phyloP scores from a whole-genome alignment of 2,113 vertebrate species.

The Serinus canaria region DNA sequence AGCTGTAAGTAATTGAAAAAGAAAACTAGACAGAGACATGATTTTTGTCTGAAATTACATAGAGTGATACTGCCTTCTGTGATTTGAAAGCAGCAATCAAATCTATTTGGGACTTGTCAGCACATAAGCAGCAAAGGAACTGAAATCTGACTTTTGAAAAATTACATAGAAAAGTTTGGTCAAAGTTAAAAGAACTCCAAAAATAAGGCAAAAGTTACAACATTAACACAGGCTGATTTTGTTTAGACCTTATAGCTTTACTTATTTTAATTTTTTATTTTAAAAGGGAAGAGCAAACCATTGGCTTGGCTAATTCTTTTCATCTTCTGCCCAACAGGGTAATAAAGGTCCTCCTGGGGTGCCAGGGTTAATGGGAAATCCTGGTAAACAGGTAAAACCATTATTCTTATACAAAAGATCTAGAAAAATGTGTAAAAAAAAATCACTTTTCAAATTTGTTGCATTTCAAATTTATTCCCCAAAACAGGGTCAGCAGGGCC shows the following conservation, averaged over 20 bases:
- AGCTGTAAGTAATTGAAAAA: neutral
- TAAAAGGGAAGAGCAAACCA: neutral
- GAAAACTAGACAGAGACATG: neutral
- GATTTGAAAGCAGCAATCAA: neutral
- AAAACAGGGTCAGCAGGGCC: constrained; percentile 87
- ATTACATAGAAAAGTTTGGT: neutral
- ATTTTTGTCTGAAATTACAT: neutral
- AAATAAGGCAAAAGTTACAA: neutral
- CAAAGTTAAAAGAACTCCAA: neutral
- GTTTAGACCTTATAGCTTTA: neutral
- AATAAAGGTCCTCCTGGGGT: constrained; percentile 80
- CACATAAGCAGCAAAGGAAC: neutral
- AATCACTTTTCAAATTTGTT: neutral
- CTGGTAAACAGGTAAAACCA: constrained; percentile 86
- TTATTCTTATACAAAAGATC: neutral
- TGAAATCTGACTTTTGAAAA: neutral
- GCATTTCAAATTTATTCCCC: neutral
- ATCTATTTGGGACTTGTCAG: neutral
- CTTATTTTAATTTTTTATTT: neutral
- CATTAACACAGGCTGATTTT: neutral
- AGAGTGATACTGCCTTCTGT: neutral
- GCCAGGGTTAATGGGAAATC: constrained; percentile 86
- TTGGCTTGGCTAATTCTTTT: neutral
- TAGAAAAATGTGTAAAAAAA: neutral
- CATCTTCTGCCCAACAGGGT: constrained; percentile 75